Conservation (phyloP, 2,113 vertebrate species). For the Tychaedon coryphoeus region DNA sequence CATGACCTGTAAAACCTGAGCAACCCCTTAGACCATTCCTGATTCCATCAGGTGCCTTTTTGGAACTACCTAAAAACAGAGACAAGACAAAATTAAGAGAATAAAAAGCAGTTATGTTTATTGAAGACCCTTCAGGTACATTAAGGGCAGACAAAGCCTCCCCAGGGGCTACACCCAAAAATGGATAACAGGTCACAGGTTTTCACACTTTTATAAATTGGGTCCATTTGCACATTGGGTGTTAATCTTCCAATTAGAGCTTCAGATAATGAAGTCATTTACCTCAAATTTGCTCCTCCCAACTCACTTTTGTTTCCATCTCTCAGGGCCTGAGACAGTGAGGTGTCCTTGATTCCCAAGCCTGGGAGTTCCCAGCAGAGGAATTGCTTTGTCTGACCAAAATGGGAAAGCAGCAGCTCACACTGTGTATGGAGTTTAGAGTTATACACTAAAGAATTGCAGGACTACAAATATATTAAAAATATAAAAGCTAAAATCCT, state of each 20-base stretch:
- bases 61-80: not conserved
- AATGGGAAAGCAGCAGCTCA: not conserved
- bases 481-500: not conserved
- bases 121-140: too few relatives aligned
- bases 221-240: not conserved
- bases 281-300: not conserved
- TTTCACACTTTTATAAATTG: not conserved
- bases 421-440: not conserved
- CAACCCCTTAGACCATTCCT: not conserved
- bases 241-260: not conserved
- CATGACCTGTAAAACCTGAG: accelerated
- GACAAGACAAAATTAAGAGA: accelerated
- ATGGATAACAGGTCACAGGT: accelerated
- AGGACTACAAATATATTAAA: accelerated
- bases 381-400: not conserved
- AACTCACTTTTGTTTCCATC: not conserved
- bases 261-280: not conserved
- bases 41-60: not conserved
- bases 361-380: too few relatives aligned
- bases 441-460: not conserved
- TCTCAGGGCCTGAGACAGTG: not conserved
- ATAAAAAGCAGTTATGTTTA: not conserved
- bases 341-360: not conserved
- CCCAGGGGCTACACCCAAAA: not conserved
- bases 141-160: accelerated